A percentile compares a stretch with the other conserved stretches of the same genome.
These are phyloP conservation scores for Alethe diademata DNA, from an alignment of 2,113 vertebrate genomes.

Conservation along the genomic window DNA sequence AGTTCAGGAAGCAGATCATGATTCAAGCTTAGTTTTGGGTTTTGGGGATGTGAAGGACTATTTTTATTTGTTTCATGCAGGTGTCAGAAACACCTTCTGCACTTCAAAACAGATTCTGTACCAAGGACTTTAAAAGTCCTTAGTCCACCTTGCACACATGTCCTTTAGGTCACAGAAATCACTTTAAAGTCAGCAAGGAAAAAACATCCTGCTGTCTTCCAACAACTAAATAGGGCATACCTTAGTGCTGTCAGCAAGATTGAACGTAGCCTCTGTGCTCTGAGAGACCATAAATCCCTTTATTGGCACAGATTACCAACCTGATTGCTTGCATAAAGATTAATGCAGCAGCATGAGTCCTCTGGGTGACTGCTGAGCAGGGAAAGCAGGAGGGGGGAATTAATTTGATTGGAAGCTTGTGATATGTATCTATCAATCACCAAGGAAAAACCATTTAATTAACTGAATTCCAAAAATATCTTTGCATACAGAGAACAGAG, in stretches of 20 bases:
- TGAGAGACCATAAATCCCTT: conserved; percentile 13
- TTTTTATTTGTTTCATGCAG: neutral
- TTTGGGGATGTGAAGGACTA: neutral
- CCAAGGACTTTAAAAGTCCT: neutral
- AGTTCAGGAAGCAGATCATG: neutral
- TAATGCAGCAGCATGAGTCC: neutral
- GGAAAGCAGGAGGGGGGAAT: neutral
- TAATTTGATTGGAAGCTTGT: neutral
- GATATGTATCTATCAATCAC: conserved; percentile 18
- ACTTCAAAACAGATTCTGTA: neutral
- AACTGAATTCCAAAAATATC: neutral
- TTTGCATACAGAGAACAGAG: neutral
- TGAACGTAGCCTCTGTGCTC: neutral
- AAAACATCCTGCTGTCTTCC: neutral
- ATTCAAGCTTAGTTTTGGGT: neutral
- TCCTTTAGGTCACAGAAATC: conserved; percentile 6
- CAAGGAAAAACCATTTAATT: neutral
- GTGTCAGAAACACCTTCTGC: neutral
- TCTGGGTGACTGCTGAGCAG: neutral
- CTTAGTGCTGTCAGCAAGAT: conserved; percentile 13
- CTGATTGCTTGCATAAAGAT: conserved; percentile 20
- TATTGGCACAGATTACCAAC: conserved; percentile 19
- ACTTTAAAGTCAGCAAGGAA: neutral
- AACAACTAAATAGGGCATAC: conserved; percentile 8
- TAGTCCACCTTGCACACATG: neutral